These are phyloP conservation scores for Apostichopus californicus DNA, from an alignment of 35 echinoderm and acorn worm species.

Conservation along the genomic window DNA sequence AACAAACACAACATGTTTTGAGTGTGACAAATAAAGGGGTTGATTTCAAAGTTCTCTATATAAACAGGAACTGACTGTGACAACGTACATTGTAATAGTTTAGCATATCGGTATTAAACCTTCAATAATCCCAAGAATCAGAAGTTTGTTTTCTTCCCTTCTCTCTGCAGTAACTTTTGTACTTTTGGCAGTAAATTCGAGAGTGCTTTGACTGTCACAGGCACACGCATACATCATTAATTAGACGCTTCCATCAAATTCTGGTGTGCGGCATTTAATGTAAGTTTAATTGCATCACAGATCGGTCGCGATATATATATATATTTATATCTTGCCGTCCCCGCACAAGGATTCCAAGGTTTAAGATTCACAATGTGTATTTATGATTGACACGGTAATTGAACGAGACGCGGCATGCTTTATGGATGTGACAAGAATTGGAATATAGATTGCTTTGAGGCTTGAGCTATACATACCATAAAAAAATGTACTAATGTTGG, in stretches of 20 bases:
- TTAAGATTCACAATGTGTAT: too few relatives aligned
- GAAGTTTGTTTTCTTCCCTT: background rate
- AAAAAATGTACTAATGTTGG: too few relatives aligned
- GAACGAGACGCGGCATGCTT: too few relatives aligned
- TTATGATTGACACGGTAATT: too few relatives aligned
- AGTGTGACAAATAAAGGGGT: background rate
- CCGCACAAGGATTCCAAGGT: too few relatives aligned
- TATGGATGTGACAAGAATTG: too few relatives aligned
- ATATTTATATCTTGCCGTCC: too few relatives aligned
- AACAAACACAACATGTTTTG: conserved; percentile 9
- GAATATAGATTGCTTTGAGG: too few relatives aligned
- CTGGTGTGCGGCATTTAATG: background rate
- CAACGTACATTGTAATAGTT: too few relatives aligned
- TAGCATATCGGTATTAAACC: too few relatives aligned
- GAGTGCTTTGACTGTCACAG: background rate
- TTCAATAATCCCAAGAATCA: background rate
- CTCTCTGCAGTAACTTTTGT: background rate
- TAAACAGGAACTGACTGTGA: background rate
- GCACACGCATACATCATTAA: background rate
- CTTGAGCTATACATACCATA: too few relatives aligned
- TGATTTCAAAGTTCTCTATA: background rate
- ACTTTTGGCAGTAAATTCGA: conserved; percentile 1
- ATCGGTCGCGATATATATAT: too few relatives aligned
- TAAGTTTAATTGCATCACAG: background rate
- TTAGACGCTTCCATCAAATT: background rate